Percentiles rank a stretch among this genome's conserved stretches.
These are phyloP conservation scores for Phrynocephalus forsythii DNA, from an alignment of 2,797 vertebrate species.

Conservation along the genomic window DNA sequence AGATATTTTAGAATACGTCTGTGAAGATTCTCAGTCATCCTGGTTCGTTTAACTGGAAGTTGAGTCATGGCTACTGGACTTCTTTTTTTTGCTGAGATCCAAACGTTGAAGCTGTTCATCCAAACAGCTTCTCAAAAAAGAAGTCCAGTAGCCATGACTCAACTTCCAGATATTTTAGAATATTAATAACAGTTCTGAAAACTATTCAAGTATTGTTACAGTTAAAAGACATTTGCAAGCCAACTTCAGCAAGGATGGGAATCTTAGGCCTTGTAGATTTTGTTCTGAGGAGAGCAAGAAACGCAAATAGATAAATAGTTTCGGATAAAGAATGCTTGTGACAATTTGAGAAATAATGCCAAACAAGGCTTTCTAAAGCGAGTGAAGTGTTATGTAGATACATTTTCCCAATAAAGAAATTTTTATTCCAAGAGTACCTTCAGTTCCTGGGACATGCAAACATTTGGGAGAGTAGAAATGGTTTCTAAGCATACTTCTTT, in stretches of 20 bases:
- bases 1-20: background rate
- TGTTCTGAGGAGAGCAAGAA: background rate
- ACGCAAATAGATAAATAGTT: background rate
- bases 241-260: slow-evolving; percentile 20
- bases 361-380: slow-evolving; percentile 17
- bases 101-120: no score
- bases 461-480: slow-evolving; percentile 44
- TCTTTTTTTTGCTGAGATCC: no score
- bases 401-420: slow-evolving; percentile 16
- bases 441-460: background rate
- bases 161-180: background rate
- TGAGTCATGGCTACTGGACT: no score
- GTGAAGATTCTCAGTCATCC: no score
- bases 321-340: slow-evolving; percentile 36
- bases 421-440: slow-evolving; percentile 43
- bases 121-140: no score
- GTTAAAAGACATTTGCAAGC: slow-evolving; percentile 5
- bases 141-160: no score
- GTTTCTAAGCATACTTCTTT: slow-evolving; percentile 58
- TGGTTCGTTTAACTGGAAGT: no score
- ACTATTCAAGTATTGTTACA: slow-evolving; percentile 25
- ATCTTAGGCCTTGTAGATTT: slow-evolving; percentile 30
- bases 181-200: slow-evolving; percentile 23
- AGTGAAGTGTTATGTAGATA: slow-evolving; percentile 10
- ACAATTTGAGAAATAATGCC: slow-evolving; percentile 30